Evolutionary conservation across 1,140 invertebrate species (phyloP), one percentile per base, ranked within the genome.

Genomic region (Colletes latitarsis): DNA sequence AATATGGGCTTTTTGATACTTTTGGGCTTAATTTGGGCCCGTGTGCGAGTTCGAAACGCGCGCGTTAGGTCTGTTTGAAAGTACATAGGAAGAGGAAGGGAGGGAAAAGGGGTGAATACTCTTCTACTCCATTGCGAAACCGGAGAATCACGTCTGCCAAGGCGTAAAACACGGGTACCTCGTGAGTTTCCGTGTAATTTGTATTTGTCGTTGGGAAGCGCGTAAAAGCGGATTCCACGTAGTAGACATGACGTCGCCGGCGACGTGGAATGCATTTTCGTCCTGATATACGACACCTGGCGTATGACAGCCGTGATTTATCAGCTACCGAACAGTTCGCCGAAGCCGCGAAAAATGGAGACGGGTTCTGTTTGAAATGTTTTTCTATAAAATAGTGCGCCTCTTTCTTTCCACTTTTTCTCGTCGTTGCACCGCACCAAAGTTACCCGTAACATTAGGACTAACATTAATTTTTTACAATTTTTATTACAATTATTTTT

Each of bases 221-320:
- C 69, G 82, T 82, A 89, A 89, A 87, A 84, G 82, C 86, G 77
- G 82, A 86, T 83, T 76, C 84, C 80, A 58, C 69, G 75, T 43
- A 64, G 81, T 71, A 81, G 83, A 83, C 82, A 69, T 68, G 64
- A 85, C 84, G 77, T 82, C 62, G 76, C 57, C 76, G 80, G 21
- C 83, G 83, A 83, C 82, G 74, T 75, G 77, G 76, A 82, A 78
- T 82, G 79, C 80, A 73, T 83, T 88, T 84, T 78, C 81, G 70
- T 74, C 60, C 69, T 88, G 83, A 88, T 80, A 71, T 81, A 82
- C 83, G 78, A 77, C 86, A 88, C 86, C 87, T 86, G 87, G 86
- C 75, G 73, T 88, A 83, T 83, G 83, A 87, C 84, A 88, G 83
- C 66, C 62, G 83, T 88, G 87, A 88, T 88, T 88, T 86, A 88